Evolutionary conservation across 2,113 vertebrate species (phyloP).

Genomic region (Balaeniceps rex): DNA sequence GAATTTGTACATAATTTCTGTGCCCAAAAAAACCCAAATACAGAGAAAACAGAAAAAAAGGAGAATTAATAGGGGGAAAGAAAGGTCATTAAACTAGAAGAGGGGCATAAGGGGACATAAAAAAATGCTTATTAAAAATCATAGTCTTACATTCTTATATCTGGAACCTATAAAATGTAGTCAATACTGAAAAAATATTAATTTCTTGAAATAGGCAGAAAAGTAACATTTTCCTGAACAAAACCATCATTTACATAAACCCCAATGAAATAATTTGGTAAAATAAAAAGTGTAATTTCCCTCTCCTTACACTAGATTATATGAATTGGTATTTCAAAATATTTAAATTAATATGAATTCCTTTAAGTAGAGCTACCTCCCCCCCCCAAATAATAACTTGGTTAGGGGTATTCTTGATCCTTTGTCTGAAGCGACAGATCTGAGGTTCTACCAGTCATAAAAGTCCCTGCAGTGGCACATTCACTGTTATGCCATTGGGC

Average conservation of each 20-base stretch:
- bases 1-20: background rate
- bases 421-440: background rate
- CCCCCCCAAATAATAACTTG: background rate
- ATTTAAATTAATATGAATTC: background rate
- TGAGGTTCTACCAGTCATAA: background rate
- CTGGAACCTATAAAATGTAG: background rate
- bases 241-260: background rate
- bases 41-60: background rate
- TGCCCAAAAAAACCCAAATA: accelerated
- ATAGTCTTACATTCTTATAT: background rate
- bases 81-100: background rate
- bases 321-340: background rate
- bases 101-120: background rate
- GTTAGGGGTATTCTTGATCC: background rate
- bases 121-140: background rate
- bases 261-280: background rate
- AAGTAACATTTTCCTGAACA: background rate
- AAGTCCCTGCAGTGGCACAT: background rate
- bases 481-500: background rate
- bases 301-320: background rate
- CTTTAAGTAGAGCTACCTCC: background rate
- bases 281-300: background rate
- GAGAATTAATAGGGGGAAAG: background rate
- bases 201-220: background rate
- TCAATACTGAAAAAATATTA: background rate